Conservation (phyloP, 2,113 vertebrate species). For the Oryzias celebensis region DNA sequence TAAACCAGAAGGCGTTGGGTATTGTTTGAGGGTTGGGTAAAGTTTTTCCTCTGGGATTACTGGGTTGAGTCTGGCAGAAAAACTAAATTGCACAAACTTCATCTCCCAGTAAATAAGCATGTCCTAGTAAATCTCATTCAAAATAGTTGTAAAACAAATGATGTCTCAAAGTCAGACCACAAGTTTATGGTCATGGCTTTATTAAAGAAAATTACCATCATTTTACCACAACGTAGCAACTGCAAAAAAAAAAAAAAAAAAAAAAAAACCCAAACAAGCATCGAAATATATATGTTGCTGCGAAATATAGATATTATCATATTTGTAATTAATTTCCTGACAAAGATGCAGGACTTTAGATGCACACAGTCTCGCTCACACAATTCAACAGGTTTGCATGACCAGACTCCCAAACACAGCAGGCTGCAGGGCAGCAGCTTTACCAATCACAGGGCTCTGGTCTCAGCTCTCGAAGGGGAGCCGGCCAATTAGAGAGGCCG, state of each 20-base stretch:
- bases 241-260: slow-evolving; percentile 13
- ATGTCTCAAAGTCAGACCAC: slow-evolving; percentile 54
- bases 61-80: slow-evolving; percentile 54
- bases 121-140: slow-evolving; percentile 13
- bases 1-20: slow-evolving; percentile 49
- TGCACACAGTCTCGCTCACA: neutral
- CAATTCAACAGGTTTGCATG: slow-evolving; percentile 38
- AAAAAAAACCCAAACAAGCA: neutral
- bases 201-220: slow-evolving; percentile 15
- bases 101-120: slow-evolving; percentile 18
- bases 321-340: no score
- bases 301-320: no score
- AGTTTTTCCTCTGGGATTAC: slow-evolving; percentile 59
- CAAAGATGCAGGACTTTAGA: neutral
- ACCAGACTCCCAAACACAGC: slow-evolving; percentile 21
- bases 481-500: slow-evolving; percentile 54
- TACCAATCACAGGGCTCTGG: slow-evolving; percentile 30
- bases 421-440: slow-evolving; percentile 4
- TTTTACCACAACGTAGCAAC: slow-evolving; percentile 34
- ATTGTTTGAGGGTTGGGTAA: slow-evolving; percentile 59
- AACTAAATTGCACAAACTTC: slow-evolving; percentile 56
- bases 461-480: slow-evolving; percentile 41
- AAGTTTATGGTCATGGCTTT: slow-evolving; percentile 25
- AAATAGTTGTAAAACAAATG: slow-evolving; percentile 64
- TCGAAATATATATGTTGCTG: neutral